Conservation (phyloP, 2,797 vertebrate genomes). For the Enteromius paludinosus region DNA sequence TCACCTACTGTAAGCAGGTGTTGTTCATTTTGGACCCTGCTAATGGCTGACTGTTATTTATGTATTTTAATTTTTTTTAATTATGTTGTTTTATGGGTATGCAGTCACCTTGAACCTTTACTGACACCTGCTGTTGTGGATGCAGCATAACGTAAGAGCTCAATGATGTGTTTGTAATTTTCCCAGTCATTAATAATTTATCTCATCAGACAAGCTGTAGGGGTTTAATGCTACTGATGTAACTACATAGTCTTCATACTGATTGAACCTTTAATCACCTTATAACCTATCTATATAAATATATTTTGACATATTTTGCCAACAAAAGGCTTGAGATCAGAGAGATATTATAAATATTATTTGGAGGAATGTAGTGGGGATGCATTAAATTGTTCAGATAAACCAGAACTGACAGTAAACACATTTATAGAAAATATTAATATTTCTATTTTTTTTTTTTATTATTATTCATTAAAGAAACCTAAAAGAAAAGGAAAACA, state of each 20-base stretch:
- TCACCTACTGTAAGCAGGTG: neutral
- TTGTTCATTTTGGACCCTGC: neutral
- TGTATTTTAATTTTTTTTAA: neutral
- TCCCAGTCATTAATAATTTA: neutral
- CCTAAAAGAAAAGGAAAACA: too few relatives aligned
- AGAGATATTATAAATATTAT: too few relatives aligned
- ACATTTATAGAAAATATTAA: neutral
- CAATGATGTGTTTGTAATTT: neutral
- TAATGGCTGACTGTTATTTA: neutral
- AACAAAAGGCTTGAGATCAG: too few relatives aligned
- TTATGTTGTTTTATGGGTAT: neutral
- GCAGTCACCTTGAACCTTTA: neutral
- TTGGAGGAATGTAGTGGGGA: neutral
- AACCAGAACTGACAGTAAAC: neutral
- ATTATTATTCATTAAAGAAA: neutral
- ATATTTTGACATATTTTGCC: neutral
- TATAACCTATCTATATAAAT: neutral
- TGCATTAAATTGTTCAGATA: neutral
- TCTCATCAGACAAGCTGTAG: neutral
- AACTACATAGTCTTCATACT: neutral
- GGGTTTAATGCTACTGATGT: neutral
- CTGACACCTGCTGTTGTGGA: slow-evolving; percentile 16
- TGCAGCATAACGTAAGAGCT: neutral
- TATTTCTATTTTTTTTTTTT: neutral
- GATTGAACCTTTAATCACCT: neutral